These are phyloP conservation scores for Alcis repandata DNA, from an alignment of 2,888 invertebrate genomes.

Conservation along the genomic window DNA sequence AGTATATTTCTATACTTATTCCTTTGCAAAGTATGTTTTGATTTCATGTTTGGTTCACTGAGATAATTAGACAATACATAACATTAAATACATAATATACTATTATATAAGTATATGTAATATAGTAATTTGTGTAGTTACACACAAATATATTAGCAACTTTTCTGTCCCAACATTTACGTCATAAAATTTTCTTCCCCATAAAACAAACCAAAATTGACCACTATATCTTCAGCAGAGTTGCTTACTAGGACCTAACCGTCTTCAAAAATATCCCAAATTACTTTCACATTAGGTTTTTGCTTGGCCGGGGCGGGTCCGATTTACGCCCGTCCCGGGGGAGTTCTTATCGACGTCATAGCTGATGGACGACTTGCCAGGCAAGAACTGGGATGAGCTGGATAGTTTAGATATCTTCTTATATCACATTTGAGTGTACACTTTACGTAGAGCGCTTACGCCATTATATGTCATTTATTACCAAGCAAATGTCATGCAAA, in stretches of 20 bases:
- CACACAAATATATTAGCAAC: not conserved
- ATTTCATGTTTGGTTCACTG: too few species aligned
- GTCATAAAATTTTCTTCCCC: not conserved
- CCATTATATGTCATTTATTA: too few species aligned
- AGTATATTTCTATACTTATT: too few species aligned
- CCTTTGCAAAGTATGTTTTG: too few species aligned
- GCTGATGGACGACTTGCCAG: slow-evolving; percentile 55
- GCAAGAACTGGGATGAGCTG: slow-evolving; percentile 56
- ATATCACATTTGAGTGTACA: not conserved
- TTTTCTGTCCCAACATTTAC: not conserved
- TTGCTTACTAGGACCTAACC: slow-evolving; percentile 33
- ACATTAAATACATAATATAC: too few species aligned
- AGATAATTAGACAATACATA: too few species aligned
- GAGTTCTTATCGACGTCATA: slow-evolving; percentile 69
- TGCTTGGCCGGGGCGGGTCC: slow-evolving; percentile 45
- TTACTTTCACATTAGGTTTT: slow-evolving; percentile 44
- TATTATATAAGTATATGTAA: too few species aligned
- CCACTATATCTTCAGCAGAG: slow-evolving; percentile 2
- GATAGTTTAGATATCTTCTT: slow-evolving; percentile 38
- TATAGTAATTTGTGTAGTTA: not conserved
- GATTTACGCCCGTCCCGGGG: slow-evolving; percentile 69
- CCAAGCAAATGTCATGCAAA: too few species aligned
- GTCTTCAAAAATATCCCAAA: slow-evolving; percentile 42
- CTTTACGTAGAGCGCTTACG: not conserved
- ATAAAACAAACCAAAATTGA: not conserved